Evolutionary conservation across 2,888 invertebrate genomes (phyloP).

Genomic region (Meloe dianella): DNA sequence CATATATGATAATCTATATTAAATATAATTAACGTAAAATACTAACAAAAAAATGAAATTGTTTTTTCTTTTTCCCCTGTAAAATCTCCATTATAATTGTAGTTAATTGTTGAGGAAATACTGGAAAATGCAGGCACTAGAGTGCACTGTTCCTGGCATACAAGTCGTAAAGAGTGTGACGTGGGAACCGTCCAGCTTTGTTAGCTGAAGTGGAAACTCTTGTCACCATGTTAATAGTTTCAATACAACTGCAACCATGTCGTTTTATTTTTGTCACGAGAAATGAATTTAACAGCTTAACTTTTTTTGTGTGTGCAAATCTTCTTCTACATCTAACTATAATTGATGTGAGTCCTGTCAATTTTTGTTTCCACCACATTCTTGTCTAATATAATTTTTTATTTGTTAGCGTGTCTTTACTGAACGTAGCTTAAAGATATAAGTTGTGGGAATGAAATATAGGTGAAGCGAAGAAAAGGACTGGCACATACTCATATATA

Average conservation of each 20-base stretch:
- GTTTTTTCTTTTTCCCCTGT: background rate
- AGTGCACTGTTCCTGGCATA: constrained; percentile 27
- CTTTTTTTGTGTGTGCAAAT: background rate
- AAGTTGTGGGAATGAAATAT: constrained; percentile 49
- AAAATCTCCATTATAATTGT: constrained; percentile 21
- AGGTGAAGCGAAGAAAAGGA: constrained; percentile 45
- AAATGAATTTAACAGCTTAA: background rate
- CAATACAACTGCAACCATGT: constrained; percentile 44
- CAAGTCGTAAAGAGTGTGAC: constrained; percentile 41
- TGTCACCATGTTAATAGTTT: constrained; percentile 51
- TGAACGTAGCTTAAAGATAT: constrained; percentile 39
- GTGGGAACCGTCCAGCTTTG: constrained; percentile 48
- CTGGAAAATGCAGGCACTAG: constrained; percentile 21
- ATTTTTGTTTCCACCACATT: background rate
- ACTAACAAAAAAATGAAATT: background rate
- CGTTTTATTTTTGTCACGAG: constrained; percentile 35
- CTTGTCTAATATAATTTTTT: constrained; percentile 36
- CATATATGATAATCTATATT: constrained; percentile 21
- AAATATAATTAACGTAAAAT: constrained; percentile 14
- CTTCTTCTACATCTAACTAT: too few species aligned
- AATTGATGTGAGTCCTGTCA: background rate
- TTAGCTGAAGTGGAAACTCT: constrained; percentile 51
- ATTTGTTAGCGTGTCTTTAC: constrained; percentile 41
- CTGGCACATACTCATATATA: constrained; percentile 26
- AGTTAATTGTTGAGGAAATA: constrained; percentile 34